Evolutionary conservation across 1,140 invertebrate genomes (phyloP), one percentile per base, ranked within the genome.

Genomic region (Tyrophagus putrescentiae): DNA sequence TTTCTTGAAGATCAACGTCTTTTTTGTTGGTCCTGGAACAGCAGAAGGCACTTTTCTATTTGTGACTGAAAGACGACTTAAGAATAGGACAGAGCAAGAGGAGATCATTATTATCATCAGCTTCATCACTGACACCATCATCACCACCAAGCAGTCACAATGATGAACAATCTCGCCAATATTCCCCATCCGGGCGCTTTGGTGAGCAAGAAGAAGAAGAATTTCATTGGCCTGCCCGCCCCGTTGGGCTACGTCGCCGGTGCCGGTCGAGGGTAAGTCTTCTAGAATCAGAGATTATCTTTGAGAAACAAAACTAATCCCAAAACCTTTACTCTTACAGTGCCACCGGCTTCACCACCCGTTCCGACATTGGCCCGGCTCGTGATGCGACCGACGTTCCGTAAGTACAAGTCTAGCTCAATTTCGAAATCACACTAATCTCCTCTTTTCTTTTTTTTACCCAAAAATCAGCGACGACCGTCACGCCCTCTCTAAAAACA

Each of bases 291-390:
- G 36, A 60, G 7, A 28, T 5, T 21, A 6, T 9, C 34, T 53
- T 31, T 32, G 13, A n/a, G n/a, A n/a, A n/a, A n/a, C n/a, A n/a
- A n/a, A n/a, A 54, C 11, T 57, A 33, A 59, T 60, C 4, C 21
- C 21, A 7, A 3, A n/a, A 1, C 27, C 54, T 69, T 68, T 71
- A 65, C 67, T 53, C 66, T 82, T 82, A 65, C 70, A 93, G 91
- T 71, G 96, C 95, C 13, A 98, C 95, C 67, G 96, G 96, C 60
- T 99, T 99, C 69, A 99, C 96, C 16, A 99, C 96, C 57, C 80
- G 96, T 64, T 98, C 94, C 72, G 96, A 99, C 85, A 99, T 99
- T 77, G 96, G 96, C 78, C 96, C 95, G 57, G 96, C 95, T 18
- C 76, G 94, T 71, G 94, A 98, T 80, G 89, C 91, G 0, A 41